These are phyloP conservation scores for Morpho helenor DNA, from an alignment of 2,888 invertebrate genomes.

Conservation along the genomic window DNA sequence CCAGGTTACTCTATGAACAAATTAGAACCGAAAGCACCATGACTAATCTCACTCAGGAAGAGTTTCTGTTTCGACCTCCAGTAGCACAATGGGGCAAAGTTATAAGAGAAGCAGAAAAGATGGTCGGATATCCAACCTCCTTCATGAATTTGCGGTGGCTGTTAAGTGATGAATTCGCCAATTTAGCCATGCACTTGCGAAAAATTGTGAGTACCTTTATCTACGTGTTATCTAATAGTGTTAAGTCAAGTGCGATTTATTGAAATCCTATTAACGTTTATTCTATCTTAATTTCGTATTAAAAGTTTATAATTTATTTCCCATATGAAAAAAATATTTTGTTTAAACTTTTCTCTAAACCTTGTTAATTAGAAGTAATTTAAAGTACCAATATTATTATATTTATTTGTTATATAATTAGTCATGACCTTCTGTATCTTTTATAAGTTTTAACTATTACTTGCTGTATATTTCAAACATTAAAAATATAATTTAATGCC, in stretches of 20 bases:
- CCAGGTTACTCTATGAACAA: conserved; percentile 52
- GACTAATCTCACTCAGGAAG: conserved; percentile 66
- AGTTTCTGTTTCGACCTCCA: conserved; percentile 65
- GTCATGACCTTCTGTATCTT: no score
- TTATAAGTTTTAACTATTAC: no score
- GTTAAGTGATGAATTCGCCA: conserved; percentile 81
- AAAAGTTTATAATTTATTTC: no score
- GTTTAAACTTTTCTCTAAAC: no score
- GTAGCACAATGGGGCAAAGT: conserved; percentile 66
- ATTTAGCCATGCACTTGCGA: conserved; percentile 75
- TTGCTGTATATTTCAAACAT: no score
- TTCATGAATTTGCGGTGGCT: conserved; percentile 81
- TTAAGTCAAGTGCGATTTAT: neutral
- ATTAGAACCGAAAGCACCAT: conserved; percentile 60
- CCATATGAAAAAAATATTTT: no score
- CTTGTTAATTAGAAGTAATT: no score
- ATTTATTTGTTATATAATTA: no score
- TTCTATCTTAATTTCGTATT: no score
- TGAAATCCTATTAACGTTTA: conserved; percentile 20
- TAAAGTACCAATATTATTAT: no score
- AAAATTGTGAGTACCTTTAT: conserved; percentile 64
- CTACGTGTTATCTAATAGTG: conserved; percentile 11
- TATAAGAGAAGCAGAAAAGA: conserved; percentile 72
- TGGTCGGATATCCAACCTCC: conserved; percentile 79
- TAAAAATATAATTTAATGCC: no score